These are phyloP conservation scores for Stylophora pistillata DNA, from an alignment of 64 coral and sea anemone genomes.

Conservation along the genomic window DNA sequence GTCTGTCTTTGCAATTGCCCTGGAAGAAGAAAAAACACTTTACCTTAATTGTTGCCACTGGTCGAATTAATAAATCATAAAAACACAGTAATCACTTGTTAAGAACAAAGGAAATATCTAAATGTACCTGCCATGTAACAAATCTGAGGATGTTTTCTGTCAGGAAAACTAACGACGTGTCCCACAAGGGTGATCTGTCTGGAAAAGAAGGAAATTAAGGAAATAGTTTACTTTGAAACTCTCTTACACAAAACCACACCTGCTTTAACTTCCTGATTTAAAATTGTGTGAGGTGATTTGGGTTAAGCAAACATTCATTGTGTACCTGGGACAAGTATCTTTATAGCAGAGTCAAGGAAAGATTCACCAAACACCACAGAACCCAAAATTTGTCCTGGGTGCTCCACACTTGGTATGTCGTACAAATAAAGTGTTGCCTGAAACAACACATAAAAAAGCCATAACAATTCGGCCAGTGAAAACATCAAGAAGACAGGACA, in stretches of 20 bases:
- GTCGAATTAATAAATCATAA: not conserved
- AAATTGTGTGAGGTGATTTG: not conserved
- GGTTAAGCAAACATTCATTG: not conserved
- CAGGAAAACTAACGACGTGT: slow-evolving; percentile 33
- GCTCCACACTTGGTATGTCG: slow-evolving; percentile 64
- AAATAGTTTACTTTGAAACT: not conserved
- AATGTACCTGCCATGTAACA: slow-evolving; percentile 55
- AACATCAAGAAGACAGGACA: no score
- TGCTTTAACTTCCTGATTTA: not conserved
- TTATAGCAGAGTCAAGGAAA: slow-evolving; percentile 51
- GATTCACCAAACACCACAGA: slow-evolving; percentile 72
- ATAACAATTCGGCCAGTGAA: no score
- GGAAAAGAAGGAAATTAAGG: not conserved
- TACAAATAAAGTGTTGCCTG: slow-evolving; percentile 55
- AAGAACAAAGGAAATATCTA: not conserved
- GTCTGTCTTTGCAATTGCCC: slow-evolving; percentile 12
- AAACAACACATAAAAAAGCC: not conserved
- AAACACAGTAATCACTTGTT: no score
- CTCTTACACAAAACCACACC: not conserved
- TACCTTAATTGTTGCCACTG: not conserved
- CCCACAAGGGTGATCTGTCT: slow-evolving; percentile 34
- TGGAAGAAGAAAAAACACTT: not conserved
- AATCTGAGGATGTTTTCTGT: slow-evolving; percentile 62
- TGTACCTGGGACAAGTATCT: slow-evolving; percentile 26
- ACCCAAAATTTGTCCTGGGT: slow-evolving; percentile 43